Percentiles rank a stretch among this genome's conserved stretches.
phyloP scores from a whole-genome alignment of 1,140 invertebrate species.

The Calliopsis andreniformis region DNA sequence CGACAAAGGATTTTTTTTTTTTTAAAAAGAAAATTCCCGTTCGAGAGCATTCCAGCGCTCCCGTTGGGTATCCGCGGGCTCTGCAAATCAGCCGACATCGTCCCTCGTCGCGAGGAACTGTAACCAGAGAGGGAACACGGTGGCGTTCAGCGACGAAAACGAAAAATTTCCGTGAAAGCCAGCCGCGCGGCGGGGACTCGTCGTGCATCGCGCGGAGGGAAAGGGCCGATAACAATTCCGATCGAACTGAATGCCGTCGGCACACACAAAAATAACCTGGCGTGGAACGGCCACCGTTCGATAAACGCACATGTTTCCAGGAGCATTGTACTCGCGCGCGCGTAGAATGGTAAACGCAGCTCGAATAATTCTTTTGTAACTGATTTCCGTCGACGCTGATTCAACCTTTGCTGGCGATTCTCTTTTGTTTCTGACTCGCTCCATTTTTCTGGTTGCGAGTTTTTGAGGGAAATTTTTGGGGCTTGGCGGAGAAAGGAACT shows the following conservation, averaged over 20 bases:
- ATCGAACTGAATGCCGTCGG: conserved; percentile 42
- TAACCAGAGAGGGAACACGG: background rate
- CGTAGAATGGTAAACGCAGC: conserved; percentile 32
- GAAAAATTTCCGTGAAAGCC: conserved; percentile 12
- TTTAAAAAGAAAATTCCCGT: too few species aligned
- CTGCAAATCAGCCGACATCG: background rate
- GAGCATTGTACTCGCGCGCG: conserved; percentile 47
- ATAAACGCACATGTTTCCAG: conserved; percentile 50
- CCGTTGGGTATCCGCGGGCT: too few species aligned
- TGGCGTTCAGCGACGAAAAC: conserved; percentile 1
- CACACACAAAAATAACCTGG: conserved; percentile 40
- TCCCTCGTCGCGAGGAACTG: background rate
- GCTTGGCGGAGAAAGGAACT: too few species aligned
- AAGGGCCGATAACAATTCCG: conserved; percentile 43
- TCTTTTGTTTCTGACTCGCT: too few species aligned
- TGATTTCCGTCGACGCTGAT: conserved; percentile 28
- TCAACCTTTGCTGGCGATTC: background rate
- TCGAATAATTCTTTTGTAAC: conserved; percentile 49
- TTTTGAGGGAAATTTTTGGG: too few species aligned
- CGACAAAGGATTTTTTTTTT: too few species aligned
- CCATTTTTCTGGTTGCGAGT: background rate
- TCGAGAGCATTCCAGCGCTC: background rate
- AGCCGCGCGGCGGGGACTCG: background rate
- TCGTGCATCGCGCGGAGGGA: background rate
- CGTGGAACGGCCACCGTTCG: conserved; percentile 35